These are phyloP conservation scores for Cyclargus thomasi DNA, from an alignment of 1,140 invertebrate species.

Conservation along the genomic window DNA sequence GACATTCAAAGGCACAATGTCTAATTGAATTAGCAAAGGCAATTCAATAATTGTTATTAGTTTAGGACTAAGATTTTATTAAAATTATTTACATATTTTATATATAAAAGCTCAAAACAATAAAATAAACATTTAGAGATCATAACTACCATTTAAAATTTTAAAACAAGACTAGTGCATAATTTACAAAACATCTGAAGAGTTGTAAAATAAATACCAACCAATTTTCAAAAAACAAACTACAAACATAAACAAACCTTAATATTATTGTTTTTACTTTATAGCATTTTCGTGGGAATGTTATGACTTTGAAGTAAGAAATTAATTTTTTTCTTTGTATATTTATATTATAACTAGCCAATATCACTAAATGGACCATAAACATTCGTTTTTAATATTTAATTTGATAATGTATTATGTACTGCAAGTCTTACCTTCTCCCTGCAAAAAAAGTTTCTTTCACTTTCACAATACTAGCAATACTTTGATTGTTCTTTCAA, in stretches of 20 bases:
- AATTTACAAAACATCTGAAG: no score
- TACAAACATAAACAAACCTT: not conserved
- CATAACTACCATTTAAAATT: not conserved
- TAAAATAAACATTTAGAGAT: slow-evolving; percentile 4
- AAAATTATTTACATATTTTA: slow-evolving; percentile 23
- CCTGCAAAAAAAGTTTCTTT: not conserved
- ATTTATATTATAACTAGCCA: not conserved
- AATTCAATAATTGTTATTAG: slow-evolving; percentile 12
- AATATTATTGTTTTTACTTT: not conserved
- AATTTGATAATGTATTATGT: not conserved
- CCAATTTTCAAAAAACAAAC: not conserved
- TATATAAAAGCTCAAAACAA: slow-evolving; percentile 21
- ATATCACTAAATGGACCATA: not conserved
- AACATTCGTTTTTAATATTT: not conserved
- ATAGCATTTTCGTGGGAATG: not conserved
- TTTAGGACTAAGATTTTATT: not conserved
- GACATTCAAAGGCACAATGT: slow-evolving; percentile 13
- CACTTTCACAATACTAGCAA: slow-evolving; percentile 46
- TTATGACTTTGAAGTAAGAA: not conserved
- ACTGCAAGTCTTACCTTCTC: not conserved
- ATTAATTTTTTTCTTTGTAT: not conserved
- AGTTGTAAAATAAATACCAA: no score
- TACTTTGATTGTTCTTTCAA: slow-evolving; percentile 81
- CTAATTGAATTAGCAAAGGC: slow-evolving; percentile 14
- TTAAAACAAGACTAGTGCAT: no score